Evolutionary conservation across 2,888 invertebrate species (phyloP), one percentile per base, ranked within the genome.

Genomic region (Andrena camellia): DNA sequence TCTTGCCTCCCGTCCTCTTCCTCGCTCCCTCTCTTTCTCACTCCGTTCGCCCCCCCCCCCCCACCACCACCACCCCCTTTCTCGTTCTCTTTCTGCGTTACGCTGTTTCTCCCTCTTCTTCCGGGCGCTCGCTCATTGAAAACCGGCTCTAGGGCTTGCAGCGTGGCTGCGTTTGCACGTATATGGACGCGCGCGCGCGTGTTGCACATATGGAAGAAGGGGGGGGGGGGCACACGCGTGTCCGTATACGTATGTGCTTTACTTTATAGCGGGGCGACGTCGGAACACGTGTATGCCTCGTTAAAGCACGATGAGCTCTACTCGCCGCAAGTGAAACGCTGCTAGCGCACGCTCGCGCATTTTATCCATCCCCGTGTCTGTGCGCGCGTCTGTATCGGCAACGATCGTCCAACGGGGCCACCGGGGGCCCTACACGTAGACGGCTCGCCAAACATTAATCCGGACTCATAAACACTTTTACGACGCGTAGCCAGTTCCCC

Each of bases 261-360:
- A 81, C 85, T 89, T 89, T 90, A 89, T 90, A 90, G 88, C 88
- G 78, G 77, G 78, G 77, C 88, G 85, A 88, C 89, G 87, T 88
- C 89, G 86, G 88, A 88, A 90, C 90, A 90, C 90, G 91, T 91
- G 91, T 90, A 90, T 87, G 87, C 85, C 89, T 91, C 89, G 88
- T 88, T 87, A 89, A 81, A 88, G 87, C 83, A 84, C 77, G 67
- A 64, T 8, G 81, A 81, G 63, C 72, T 50, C 64, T 48, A 57
- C 60, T 78, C 75, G 63, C 70, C 69, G 31, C 76, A n/a, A 73
- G 78, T 23, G 57, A 23, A 42, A 10, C 54, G 54, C 23, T n/a
- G 67, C 31, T n/a, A 10, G 70, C 35, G 35, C n/a, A n/a, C 59
- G 70, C 29, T 26, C 70, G 59, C 70, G 59, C 20, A 33, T 23